Base-by-base conservation (phyloP, 2,888 invertebrate species). In the Synanthedon formicaeformis region DNA sequence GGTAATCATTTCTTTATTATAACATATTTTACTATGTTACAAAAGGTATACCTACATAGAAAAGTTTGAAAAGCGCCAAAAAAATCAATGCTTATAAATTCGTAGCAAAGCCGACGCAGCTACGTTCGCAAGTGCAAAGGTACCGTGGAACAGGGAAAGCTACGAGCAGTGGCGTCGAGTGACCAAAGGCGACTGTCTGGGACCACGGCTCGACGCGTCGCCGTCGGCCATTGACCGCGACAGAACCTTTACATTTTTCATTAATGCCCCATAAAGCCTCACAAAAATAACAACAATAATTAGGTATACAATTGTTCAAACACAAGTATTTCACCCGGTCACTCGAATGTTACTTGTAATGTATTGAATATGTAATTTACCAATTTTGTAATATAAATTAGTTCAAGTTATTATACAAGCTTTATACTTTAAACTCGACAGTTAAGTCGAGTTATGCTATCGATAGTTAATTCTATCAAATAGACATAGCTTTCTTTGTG, bases 221-320 rank as follows among this genome's bases (percentile, higher is more conserved):
- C 48, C 14, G 45, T 5, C 45, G 45, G 53, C 23, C 45, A 53
- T 48, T 53, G 53, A 48, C 53, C 53, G 45, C 45, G 45, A 13
- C 18, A 23, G 52, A 41, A 13, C 12, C 48, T 27, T 57, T 56
- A 58, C 55, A 48, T 50, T 45, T 57, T 58, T 54, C 49, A 51
- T 54, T 54, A 48, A 48, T 52, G 50, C 23, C 50, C 56, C 50
- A 41, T 41, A 55, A 55, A 53, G 53, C 52, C 51, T 52, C 48
- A 51, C 52, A 50, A 48, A 54, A 56, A 51, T 54, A 27, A n/a
- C 45, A 34, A 51, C 27, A n/a, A 23, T 8, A 45, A 1, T 52
- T 50, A n/a, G n/a, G n/a, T n/a, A n/a, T n/a, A n/a, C 16, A 41
- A 18, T 23, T 23, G 23, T 23, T 23, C 23, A 23, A 34, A 34